Conservation (phyloP, 2,888 invertebrate genomes). For the Prionchulus punctatus region DNA sequence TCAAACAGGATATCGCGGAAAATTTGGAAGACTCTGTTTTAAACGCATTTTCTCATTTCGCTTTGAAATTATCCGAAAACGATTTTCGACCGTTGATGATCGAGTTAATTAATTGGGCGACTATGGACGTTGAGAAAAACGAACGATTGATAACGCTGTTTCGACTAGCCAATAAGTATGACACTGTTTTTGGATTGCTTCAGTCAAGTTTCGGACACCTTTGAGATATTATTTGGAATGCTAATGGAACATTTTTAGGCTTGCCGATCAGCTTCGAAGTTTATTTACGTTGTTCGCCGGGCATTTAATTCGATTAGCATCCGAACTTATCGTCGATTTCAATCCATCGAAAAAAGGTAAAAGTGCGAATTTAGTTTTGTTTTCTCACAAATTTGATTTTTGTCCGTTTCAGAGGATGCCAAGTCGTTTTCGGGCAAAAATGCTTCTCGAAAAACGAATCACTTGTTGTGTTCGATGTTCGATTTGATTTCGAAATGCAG, state of each 20-base stretch:
- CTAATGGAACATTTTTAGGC: no score
- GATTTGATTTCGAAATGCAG: slow-evolving; percentile 60
- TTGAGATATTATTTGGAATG: no score
- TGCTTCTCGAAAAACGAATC: not conserved
- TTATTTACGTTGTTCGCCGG: slow-evolving; percentile 77
- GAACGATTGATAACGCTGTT: slow-evolving; percentile 16
- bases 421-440: no score
- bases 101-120: slow-evolving; percentile 55
- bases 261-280: slow-evolving; percentile 65
- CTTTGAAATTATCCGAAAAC: slow-evolving; percentile 71
- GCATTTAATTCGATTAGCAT: slow-evolving; percentile 65
- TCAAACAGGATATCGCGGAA: no score
- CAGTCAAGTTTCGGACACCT: no score
- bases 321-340: no score
- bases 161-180: slow-evolving; percentile 15
- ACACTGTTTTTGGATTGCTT: no score
- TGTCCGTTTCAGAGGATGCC: no score
- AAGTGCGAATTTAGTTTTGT: no score
- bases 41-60: slow-evolving; percentile 57
- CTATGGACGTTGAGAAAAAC: slow-evolving; percentile 41
- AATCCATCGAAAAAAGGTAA: no score
- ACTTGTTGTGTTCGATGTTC: slow-evolving; percentile 41
- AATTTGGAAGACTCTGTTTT: slow-evolving; percentile 56
- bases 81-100: slow-evolving; percentile 73
- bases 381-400: no score